Percentiles rank a stretch among this genome's conserved stretches.
These are phyloP conservation scores for Oryzias curvinotus DNA, from an alignment of 2,113 vertebrate species.

Conservation along the genomic window DNA sequence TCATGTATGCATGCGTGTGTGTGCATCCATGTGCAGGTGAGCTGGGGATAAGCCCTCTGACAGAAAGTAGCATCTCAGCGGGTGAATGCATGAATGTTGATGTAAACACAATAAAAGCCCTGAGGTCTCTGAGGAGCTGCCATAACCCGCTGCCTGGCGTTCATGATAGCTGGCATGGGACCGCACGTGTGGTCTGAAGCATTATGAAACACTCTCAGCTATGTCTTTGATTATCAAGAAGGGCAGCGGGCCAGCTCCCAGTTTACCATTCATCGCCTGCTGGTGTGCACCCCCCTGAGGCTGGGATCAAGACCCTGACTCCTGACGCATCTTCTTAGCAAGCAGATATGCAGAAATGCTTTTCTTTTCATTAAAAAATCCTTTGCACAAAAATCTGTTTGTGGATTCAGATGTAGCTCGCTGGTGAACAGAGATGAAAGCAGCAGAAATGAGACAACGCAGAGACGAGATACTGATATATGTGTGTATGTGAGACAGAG, in stretches of 20 bases:
- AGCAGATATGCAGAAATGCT: conserved; percentile 34
- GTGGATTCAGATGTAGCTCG: conserved; percentile 41
- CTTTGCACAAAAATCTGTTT: conserved; percentile 41
- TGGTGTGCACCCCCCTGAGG: neutral
- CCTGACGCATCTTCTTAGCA: conserved; percentile 19
- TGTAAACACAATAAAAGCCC: conserved; percentile 37
- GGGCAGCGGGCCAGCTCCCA: conserved; percentile 16
- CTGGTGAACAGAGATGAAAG: conserved; percentile 50
- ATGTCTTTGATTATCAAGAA: conserved; percentile 33
- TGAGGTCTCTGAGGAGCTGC: conserved; percentile 14
- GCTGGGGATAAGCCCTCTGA: conserved; percentile 18
- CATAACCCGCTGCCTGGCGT: conserved; percentile 9
- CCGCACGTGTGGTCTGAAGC: conserved; percentile 29
- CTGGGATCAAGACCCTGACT: conserved; percentile 36
- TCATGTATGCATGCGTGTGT: neutral
- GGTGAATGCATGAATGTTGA: conserved; percentile 30
- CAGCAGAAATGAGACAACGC: conserved; percentile 35
- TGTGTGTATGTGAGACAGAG: conserved; percentile 11
- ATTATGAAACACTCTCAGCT: conserved; percentile 23
- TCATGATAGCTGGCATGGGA: conserved; percentile 62
- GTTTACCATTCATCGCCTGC: conserved; percentile 32
- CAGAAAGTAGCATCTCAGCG: conserved; percentile 22
- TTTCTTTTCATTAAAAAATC: conserved; percentile 47
- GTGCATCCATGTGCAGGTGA: neutral
- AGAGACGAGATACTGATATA: conserved; percentile 18